phyloP scores from a whole-genome alignment of 2,113 vertebrate genomes.

The Caranx ignobilis region DNA sequence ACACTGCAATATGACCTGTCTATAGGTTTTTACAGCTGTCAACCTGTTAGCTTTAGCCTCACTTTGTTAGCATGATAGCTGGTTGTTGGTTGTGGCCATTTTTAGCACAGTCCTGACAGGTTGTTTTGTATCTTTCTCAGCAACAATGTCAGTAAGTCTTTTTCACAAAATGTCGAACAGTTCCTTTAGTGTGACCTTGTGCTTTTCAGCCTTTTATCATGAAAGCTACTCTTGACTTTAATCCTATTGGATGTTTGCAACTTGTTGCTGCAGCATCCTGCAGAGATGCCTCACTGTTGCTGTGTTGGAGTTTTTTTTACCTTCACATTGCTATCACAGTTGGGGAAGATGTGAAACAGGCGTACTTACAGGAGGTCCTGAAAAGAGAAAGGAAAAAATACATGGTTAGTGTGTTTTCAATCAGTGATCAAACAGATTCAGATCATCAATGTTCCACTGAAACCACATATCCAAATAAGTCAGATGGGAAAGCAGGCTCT shows the following conservation, averaged over 20 bases:
- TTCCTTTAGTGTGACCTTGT: background rate
- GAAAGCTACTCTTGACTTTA: conserved; percentile 7
- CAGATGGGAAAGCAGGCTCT: conserved; percentile 21
- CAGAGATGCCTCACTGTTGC: background rate
- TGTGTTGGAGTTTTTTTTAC: conserved; percentile 66
- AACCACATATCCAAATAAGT: conserved; percentile 50
- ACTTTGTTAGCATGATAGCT: too few relatives aligned
- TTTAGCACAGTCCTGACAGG: background rate
- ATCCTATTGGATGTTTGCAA: background rate
- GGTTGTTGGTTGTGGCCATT: background rate
- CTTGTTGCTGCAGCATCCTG: background rate
- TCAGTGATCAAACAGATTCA: conserved; percentile 50
- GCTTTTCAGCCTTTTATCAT: background rate
- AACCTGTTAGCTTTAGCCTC: too few relatives aligned
- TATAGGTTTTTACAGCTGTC: too few relatives aligned
- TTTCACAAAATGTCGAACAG: background rate
- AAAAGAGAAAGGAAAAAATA: conserved; percentile 68
- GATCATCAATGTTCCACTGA: conserved; percentile 48
- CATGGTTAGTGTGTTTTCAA: conserved; percentile 62
- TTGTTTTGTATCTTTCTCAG: background rate
- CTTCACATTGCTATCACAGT: conserved; percentile 58
- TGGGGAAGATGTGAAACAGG: conserved; percentile 66
- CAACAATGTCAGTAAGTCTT: background rate
- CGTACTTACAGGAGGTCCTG: conserved; percentile 99
- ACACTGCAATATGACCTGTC: too few relatives aligned